Conservation (phyloP, 2,113 vertebrate species). For the Brachypteracias leptosomus region DNA sequence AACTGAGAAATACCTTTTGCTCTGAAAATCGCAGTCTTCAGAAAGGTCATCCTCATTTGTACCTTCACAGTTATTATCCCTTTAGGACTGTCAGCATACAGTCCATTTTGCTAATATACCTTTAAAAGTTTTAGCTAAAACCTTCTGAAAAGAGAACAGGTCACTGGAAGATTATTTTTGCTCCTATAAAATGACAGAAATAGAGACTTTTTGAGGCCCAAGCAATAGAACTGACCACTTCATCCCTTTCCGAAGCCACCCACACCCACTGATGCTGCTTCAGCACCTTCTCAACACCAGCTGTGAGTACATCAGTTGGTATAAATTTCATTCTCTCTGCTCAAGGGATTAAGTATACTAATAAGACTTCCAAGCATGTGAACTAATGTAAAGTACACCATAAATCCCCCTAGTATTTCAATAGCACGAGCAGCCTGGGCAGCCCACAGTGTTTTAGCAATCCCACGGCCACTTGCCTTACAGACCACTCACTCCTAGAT, state of each 20-base stretch:
- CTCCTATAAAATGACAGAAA: background rate
- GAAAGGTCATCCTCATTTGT: background rate
- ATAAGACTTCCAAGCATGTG: background rate
- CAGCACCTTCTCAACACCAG: background rate
- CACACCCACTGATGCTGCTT: background rate
- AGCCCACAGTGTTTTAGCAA: background rate
- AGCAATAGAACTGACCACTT: background rate
- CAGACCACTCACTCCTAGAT: background rate
- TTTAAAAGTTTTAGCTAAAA: background rate
- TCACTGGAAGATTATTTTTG: background rate
- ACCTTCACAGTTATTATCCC: background rate
- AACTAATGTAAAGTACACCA: background rate
- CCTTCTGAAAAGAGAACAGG: background rate
- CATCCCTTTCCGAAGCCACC: background rate
- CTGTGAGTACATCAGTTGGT: background rate
- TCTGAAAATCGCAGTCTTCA: background rate
- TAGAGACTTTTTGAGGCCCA: background rate
- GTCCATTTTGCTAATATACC: background rate
- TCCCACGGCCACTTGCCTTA: background rate
- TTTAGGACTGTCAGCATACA: background rate
- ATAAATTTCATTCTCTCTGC: background rate
- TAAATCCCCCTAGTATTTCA: background rate
- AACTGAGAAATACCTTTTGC: background rate
- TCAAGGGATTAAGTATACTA: background rate
- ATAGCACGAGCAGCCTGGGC: background rate